Conservation (phyloP, 2,113 vertebrate genomes). For the Cyanoramphus novaezelandiae region DNA sequence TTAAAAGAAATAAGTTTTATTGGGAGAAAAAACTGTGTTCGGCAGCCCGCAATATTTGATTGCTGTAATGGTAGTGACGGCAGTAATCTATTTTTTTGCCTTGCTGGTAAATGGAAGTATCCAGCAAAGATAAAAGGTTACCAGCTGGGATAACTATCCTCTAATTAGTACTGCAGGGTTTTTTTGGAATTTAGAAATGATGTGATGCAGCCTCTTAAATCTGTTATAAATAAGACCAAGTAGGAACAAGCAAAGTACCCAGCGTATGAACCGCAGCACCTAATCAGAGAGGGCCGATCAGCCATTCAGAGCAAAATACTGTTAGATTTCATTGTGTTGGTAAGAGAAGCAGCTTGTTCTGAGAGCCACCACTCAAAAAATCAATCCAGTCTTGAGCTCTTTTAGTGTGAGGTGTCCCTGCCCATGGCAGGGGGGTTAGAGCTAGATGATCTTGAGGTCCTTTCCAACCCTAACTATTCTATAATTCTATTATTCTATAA, state of each 20-base stretch:
- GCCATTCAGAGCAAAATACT: neutral
- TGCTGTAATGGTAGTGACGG: slow-evolving; percentile 52
- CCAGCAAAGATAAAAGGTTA: slow-evolving; percentile 77
- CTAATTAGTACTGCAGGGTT: slow-evolving; percentile 74
- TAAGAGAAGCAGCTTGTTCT: neutral
- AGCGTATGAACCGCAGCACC: neutral
- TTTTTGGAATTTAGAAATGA: slow-evolving; percentile 62
- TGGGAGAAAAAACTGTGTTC: slow-evolving; percentile 17
- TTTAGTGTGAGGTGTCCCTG: too few relatives aligned
- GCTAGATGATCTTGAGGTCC: too few relatives aligned
- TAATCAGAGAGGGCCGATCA: neutral
- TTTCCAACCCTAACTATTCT: too few relatives aligned
- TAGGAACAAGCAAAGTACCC: neutral
- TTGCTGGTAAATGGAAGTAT: slow-evolving; percentile 72
- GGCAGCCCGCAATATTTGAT: slow-evolving; percentile 60
- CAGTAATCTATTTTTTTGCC: slow-evolving; percentile 65
- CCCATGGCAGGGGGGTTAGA: too few relatives aligned
- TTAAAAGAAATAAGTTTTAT: slow-evolving; percentile 64
- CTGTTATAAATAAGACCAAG: slow-evolving; percentile 27
- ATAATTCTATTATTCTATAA: neutral
- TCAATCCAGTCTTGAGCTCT: neutral
- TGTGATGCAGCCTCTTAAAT: slow-evolving; percentile 56
- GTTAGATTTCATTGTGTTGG: neutral
- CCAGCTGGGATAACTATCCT: slow-evolving; percentile 77
- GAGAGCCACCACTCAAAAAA: neutral